Evolutionary conservation across 2,113 vertebrate species (phyloP).

Genomic region (Pterocles orientalis): DNA sequence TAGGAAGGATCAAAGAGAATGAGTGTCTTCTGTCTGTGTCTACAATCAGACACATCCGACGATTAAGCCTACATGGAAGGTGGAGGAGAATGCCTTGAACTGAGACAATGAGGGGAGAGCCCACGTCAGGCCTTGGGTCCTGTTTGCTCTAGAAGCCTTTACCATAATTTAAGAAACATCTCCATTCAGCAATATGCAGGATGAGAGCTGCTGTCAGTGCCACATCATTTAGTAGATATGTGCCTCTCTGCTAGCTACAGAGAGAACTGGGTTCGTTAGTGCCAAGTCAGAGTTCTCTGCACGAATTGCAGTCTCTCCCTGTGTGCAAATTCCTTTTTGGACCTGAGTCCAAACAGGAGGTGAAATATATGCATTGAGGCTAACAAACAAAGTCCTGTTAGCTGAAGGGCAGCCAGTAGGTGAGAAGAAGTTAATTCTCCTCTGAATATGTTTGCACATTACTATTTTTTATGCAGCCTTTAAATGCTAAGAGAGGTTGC

Average conservation of each 20-base stretch:
- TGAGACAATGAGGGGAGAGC: not conserved
- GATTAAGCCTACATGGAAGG: not conserved
- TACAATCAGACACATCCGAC: not conserved
- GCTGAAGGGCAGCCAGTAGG: not conserved
- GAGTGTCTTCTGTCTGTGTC: not conserved
- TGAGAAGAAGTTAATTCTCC: not conserved
- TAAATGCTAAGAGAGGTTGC: not conserved
- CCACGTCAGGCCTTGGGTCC: not conserved
- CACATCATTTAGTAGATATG: not conserved
- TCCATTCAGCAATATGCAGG: not conserved
- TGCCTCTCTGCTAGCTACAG: not conserved
- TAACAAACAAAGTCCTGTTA: not conserved
- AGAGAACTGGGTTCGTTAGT: not conserved
- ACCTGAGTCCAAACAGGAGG: not conserved
- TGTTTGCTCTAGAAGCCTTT: not conserved
- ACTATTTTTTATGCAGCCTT: not conserved
- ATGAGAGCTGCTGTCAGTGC: not conserved
- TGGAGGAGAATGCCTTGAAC: not conserved
- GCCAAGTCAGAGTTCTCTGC: not conserved
- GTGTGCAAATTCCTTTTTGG: slow-evolving; percentile 4
- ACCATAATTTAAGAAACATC: not conserved
- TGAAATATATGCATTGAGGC: not conserved
- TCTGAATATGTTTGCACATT: not conserved
- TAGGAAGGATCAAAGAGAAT: not conserved
- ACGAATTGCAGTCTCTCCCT: not conserved